Evolutionary conservation across 2,888 invertebrate species (phyloP).

Genomic region (Cylloceria caligata): DNA sequence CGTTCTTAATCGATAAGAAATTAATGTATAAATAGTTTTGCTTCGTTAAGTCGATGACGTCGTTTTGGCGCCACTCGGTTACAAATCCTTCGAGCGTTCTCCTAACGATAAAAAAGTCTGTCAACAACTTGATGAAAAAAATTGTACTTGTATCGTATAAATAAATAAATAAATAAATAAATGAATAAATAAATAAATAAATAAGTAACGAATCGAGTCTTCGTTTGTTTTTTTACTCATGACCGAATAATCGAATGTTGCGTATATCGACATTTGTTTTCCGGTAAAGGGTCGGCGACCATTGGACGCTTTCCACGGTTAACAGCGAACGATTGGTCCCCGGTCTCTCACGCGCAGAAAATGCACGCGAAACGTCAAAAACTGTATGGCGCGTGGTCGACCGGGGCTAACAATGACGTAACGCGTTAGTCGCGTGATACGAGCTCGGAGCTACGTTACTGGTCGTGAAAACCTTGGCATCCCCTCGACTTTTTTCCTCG

Average conservation of each 20-base stretch:
- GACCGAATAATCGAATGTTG: not conserved
- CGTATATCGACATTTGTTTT: not conserved
- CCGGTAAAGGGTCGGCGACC: not conserved
- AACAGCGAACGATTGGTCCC: not conserved
- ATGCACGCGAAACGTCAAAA: slow-evolving; percentile 54
- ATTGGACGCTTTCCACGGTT: not conserved
- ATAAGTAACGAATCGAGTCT: too few species aligned
- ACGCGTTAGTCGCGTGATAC: slow-evolving; percentile 67
- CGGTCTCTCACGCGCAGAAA: not conserved
- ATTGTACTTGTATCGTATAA: too few species aligned
- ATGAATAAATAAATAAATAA: too few species aligned
- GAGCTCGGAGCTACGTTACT: slow-evolving; percentile 51
- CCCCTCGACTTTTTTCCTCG: slow-evolving; percentile 45
- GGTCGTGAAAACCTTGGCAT: slow-evolving; percentile 66
- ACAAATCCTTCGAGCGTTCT: not conserved
- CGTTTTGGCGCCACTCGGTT: not conserved
- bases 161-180: too few species aligned
- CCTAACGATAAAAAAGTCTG: not conserved
- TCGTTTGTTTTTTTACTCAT: too few species aligned
- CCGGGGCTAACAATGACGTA: slow-evolving; percentile 64
- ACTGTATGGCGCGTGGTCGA: slow-evolving; percentile 49
- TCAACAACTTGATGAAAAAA: not conserved
- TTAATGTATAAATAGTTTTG: not conserved
- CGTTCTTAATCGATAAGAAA: not conserved
- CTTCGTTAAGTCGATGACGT: not conserved